Conservation (phyloP, 2,888 invertebrate genomes). For the Ametastegia equiseti region DNA sequence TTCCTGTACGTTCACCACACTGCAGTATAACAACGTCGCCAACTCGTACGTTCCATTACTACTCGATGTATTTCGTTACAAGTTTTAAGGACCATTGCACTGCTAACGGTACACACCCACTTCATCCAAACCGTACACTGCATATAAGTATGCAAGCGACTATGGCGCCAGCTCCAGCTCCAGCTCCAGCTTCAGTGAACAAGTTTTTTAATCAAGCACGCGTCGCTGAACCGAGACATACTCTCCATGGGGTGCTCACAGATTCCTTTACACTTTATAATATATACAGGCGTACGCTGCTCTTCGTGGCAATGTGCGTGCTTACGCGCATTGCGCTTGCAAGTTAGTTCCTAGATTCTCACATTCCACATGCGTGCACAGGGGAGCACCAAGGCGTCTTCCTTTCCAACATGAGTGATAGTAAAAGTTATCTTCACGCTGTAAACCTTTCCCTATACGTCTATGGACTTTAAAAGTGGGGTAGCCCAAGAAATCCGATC, state of each 20-base stretch:
- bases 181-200: not conserved
- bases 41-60: not conserved
- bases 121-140: not conserved
- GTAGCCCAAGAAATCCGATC: too few relatives aligned
- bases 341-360: not conserved
- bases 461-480: not conserved
- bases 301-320: not conserved
- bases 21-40: not conserved
- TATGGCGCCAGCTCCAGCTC: not conserved
- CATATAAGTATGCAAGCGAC: not conserved
- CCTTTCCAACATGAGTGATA: not conserved
- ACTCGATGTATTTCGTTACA: not conserved
- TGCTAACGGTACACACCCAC: slow-evolving; percentile 3
- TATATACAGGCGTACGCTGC: not conserved
- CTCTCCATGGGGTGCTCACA: not conserved
- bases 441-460: not conserved
- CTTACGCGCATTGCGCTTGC: not conserved
- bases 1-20: not conserved
- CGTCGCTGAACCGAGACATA: slow-evolving; percentile 11
- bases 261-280: not conserved
- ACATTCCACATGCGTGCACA: not conserved
- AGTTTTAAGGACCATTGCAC: slow-evolving; percentile 9
- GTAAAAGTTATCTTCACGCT: not conserved
- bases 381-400: not conserved
- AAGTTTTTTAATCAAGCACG: slow-evolving; percentile 16